Evolutionary conservation across 2,797 vertebrate genomes (phyloP).

Genomic region (Sciurus vulgaris): DNA sequence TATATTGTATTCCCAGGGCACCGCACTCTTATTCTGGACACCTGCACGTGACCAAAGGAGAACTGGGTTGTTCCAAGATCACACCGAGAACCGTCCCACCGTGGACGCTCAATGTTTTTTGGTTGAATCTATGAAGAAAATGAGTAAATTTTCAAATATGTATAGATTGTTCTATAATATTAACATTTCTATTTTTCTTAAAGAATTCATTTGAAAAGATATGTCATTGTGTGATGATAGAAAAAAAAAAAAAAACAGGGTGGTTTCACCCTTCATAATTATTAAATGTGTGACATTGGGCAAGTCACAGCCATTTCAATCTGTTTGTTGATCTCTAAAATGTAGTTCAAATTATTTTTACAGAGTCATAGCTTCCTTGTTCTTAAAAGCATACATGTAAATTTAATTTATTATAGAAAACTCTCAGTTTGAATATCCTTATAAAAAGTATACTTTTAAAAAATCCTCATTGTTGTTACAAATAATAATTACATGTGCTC

Average conservation of each 20-base stretch:
- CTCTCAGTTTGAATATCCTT: neutral
- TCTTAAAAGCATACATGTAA: neutral
- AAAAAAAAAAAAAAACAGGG: neutral
- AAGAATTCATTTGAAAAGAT: neutral
- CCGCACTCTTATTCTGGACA: neutral
- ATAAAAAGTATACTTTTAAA: neutral
- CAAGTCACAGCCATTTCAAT: neutral
- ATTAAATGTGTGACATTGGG: neutral
- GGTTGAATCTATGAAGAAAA: neutral
- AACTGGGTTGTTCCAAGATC: neutral
- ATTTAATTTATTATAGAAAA: neutral
- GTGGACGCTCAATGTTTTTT: neutral
- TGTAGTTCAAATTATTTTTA: neutral
- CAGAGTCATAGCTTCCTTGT: neutral
- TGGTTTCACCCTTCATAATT: neutral
- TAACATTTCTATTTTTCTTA: neutral
- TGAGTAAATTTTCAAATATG: neutral
- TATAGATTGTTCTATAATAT: neutral
- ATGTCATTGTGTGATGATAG: neutral
- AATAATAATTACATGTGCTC: neutral
- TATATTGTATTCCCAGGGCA: neutral
- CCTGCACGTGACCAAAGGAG: neutral
- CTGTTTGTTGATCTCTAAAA: slow-evolving; percentile 14
- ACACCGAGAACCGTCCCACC: neutral
- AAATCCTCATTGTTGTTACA: neutral